A percentile compares a stretch with the other conserved stretches of the same genome.
Evolutionary conservation across 2,888 invertebrate genomes (phyloP).

Genomic region (Epinotia nisella): DNA sequence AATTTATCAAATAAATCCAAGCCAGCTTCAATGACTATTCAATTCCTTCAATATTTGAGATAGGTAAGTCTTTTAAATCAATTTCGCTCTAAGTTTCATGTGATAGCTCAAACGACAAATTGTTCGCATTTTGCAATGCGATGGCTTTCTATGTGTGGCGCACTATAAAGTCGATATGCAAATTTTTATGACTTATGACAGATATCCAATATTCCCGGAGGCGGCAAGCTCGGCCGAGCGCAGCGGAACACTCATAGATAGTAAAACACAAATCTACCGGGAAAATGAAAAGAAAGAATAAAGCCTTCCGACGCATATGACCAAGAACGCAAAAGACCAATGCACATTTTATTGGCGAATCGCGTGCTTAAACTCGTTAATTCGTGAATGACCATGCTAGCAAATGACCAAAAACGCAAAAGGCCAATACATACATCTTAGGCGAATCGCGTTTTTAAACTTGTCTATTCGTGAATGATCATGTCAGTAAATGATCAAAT

Average conservation of each 20-base stretch:
- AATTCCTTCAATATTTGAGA: slow-evolving; percentile 26
- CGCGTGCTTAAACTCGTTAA: too few species aligned
- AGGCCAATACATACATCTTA: too few species aligned
- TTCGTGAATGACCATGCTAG: too few species aligned
- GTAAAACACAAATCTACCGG: slow-evolving; percentile 74
- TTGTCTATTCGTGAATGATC: too few species aligned
- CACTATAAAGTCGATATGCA: slow-evolving; percentile 69
- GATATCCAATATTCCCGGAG: slow-evolving; percentile 75
- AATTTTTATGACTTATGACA: slow-evolving; percentile 76
- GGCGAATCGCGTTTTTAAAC: too few species aligned
- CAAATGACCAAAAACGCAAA: too few species aligned
- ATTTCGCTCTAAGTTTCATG: slow-evolving; percentile 47
- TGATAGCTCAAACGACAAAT: slow-evolving; percentile 52
- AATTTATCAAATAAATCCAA: slow-evolving; percentile 17
- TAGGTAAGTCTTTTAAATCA: slow-evolving; percentile 48
- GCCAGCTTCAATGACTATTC: slow-evolving; percentile 5
- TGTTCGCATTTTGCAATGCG: slow-evolving; percentile 54
- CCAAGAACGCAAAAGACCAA: too few species aligned
- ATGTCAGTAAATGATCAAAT: too few species aligned
- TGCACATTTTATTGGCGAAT: too few species aligned
- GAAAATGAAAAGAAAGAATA: slow-evolving; percentile 68
- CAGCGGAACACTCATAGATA: slow-evolving; percentile 67
- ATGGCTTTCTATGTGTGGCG: slow-evolving; percentile 58
- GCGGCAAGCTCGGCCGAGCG: slow-evolving; percentile 61
- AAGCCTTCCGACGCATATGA: too few species aligned